Percentiles rank a stretch among this genome's conserved stretches.
phyloP scores from a whole-genome alignment of 2,888 invertebrate species.

The Drosophila paracracens region DNA sequence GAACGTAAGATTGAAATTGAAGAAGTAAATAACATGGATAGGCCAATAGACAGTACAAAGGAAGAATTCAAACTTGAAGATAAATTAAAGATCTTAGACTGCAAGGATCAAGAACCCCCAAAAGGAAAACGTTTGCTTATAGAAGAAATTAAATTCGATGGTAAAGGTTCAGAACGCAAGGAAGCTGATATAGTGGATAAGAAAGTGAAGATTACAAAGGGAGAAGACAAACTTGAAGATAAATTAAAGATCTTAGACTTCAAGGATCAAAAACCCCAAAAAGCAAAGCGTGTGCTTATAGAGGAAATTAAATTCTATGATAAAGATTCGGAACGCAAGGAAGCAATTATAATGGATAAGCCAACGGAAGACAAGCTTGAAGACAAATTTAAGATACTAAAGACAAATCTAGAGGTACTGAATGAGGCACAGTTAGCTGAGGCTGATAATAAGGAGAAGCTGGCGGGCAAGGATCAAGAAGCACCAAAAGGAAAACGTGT shows the following conservation, averaged over 20 bases:
- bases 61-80: neutral
- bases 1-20: neutral
- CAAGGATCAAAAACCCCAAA: neutral
- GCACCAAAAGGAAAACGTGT: neutral
- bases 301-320: constrained; percentile 29
- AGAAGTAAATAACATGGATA: neutral
- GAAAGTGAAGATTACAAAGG: too few species aligned
- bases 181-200: too few species aligned
- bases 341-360: neutral
- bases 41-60: neutral
- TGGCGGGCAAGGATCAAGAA: neutral
- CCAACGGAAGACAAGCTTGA: neutral
- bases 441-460: neutral
- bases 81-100: neutral
- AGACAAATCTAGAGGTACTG: constrained; percentile 25
- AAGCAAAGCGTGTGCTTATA: constrained; percentile 32
- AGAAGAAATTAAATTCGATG: neutral
- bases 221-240: neutral
- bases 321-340: neutral
- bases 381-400: neutral
- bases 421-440: neutral
- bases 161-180: neutral
- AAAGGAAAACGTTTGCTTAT: neutral
- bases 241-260: constrained; percentile 11
- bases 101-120: neutral